Evolutionary conservation across 2,797 vertebrate genomes (phyloP), one percentile per base, ranked within the genome.

Genomic region (Lophotriccus pileatus): DNA sequence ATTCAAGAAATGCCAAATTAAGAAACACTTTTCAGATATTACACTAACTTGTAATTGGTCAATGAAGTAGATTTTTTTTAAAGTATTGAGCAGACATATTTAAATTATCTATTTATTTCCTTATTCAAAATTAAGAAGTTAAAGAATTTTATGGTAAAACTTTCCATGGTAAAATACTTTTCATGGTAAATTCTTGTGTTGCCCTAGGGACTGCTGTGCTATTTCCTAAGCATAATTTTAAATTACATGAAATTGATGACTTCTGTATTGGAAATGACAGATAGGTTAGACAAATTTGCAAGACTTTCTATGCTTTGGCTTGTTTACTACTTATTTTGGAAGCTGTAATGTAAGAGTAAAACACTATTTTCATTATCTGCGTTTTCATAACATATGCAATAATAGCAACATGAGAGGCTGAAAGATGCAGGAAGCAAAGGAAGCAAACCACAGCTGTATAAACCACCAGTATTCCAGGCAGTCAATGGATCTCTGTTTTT

Each of bases 371-470:
- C 5, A 30, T 78, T 78, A 30, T 58, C 79, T 69, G 0, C 60
- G 13, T 76, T 93, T 91, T 90, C 47, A 59, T 14, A 82, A 43
- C 49, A 46, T 46, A 39, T 2, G 2, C 21, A 41, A 16, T 67
- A 79, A 84, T 37, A 75, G 56, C 49, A 64, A 28, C 8, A 6
- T 4, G 36, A 88, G 36, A 70, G 49, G 32, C 67, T 84, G 52
- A 84, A 60, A 70, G 50, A 76, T 63, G 34, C 68, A 87, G 82
- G 78, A 81, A 84, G 49, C 10, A 82, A 91, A 87, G 82, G 78
- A 81, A 84, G 44, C 12, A 82, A 91, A 79, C 15, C 32, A 64
- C 91, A 95, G 80, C 91, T 93, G 77, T 66, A 43, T 77, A 89
- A 93, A 89, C 68, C 7, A 6, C 23, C 41, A 74, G 34, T 60